Evolutionary conservation across 2,888 invertebrate genomes (phyloP).

Genomic region (Drosophila conformis): DNA sequence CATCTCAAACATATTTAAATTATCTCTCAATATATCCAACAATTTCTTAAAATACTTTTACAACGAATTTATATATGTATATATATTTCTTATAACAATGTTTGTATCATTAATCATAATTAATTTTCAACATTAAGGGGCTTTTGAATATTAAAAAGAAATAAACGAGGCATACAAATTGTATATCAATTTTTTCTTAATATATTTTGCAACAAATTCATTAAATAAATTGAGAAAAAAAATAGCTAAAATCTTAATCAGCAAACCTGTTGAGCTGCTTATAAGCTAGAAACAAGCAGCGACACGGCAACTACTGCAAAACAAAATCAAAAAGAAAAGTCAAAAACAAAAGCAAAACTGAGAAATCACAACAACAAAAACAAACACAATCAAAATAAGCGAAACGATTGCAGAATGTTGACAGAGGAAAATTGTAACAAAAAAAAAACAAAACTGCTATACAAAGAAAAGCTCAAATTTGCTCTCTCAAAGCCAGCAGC

Average conservation of each 20-base stretch:
- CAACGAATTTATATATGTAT: not conserved
- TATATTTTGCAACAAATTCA: slow-evolving; percentile 55
- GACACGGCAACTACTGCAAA: slow-evolving; percentile 15
- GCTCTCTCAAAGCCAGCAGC: slow-evolving; percentile 7
- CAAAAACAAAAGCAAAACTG: slow-evolving; percentile 24
- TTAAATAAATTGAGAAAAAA: slow-evolving; percentile 29
- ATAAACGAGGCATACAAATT: not conserved
- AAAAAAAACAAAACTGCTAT: slow-evolving; percentile 15
- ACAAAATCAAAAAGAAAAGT: slow-evolving; percentile 6
- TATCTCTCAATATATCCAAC: not conserved
- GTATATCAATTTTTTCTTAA: slow-evolving; percentile 1
- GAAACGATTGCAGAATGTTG: slow-evolving; percentile 61
- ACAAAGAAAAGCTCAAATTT: slow-evolving; percentile 52
- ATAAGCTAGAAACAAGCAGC: slow-evolving; percentile 20
- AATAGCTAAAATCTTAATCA: slow-evolving; percentile 55
- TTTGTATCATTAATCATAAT: not conserved
- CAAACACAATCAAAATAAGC: slow-evolving; percentile 1
- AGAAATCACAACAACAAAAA: slow-evolving; percentile 11
- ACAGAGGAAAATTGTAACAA: slow-evolving; percentile 55
- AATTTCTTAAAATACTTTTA: not conserved
- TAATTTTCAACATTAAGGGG: not conserved
- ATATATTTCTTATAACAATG: not conserved
- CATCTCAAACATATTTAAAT: not conserved
- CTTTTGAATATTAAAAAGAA: not conserved
- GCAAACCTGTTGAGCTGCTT: slow-evolving; percentile 66